These are phyloP conservation scores for Drosophila seclusa DNA, from an alignment of 2,888 invertebrate species.

Conservation along the genomic window DNA sequence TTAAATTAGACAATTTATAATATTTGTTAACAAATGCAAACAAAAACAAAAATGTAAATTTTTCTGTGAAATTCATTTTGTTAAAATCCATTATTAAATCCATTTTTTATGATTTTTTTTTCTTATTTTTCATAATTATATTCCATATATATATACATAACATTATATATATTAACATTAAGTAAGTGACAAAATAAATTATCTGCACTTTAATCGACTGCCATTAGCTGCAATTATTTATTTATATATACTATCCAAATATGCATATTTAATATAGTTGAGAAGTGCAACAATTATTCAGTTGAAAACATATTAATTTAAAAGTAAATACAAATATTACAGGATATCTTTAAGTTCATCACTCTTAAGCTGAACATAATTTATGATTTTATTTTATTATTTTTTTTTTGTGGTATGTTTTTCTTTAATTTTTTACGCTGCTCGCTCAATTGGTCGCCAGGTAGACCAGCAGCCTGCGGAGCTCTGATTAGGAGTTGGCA, in stretches of 20 bases:
- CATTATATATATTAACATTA: too few species aligned
- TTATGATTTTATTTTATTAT: neutral
- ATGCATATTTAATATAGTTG: neutral
- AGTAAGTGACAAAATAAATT: neutral
- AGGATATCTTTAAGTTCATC: neutral
- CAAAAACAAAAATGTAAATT: neutral
- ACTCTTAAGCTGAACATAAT: neutral
- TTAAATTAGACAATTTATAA: neutral
- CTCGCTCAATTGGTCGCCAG: slow-evolving; percentile 57
- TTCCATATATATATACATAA: too few species aligned
- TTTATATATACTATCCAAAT: neutral
- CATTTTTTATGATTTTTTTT: neutral
- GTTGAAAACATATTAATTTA: neutral
- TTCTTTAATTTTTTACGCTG: slow-evolving; percentile 74
- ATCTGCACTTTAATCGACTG: neutral
- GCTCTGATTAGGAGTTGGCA: slow-evolving; percentile 29
- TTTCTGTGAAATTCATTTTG: neutral
- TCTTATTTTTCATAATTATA: neutral
- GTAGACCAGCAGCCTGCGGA: neutral
- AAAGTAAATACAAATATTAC: neutral
- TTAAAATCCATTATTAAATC: neutral
- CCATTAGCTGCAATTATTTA: neutral
- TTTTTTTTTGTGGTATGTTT: slow-evolving; percentile 44
- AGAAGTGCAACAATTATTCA: neutral
- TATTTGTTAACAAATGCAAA: neutral